These are phyloP conservation scores for Wasmannia auropunctata DNA, from an alignment of 1,140 invertebrate genomes.

Conservation along the genomic window DNA sequence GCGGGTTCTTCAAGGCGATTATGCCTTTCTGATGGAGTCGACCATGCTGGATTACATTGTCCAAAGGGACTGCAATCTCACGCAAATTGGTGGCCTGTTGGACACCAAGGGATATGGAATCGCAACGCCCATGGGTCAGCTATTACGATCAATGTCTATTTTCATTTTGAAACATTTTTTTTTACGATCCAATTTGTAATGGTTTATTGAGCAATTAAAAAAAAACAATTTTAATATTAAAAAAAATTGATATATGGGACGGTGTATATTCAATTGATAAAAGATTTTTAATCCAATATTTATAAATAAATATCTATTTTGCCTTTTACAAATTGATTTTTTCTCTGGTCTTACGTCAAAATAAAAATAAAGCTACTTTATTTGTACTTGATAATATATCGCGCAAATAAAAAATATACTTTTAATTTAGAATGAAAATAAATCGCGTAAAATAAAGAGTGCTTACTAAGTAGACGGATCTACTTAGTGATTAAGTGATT, in stretches of 20 bases:
- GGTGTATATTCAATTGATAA: not conserved
- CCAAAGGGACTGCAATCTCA: constrained; percentile 96
- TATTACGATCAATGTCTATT: not conserved
- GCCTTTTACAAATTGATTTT: not conserved
- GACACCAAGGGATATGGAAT: constrained; percentile 93
- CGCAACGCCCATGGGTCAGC: constrained; percentile 86
- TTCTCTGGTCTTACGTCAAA: not conserved
- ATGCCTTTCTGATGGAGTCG: constrained; percentile 98
- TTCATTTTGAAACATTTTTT: not conserved
- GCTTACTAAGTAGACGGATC: too few relatives aligned
- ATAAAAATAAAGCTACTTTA: not conserved
- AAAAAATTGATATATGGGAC: too few relatives aligned
- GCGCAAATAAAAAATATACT: not conserved
- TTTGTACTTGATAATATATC: not conserved
- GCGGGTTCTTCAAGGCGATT: constrained; percentile 91
- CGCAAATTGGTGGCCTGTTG: constrained; percentile 95
- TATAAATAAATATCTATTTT: not conserved
- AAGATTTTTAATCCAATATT: not conserved
- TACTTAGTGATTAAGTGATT: not conserved
- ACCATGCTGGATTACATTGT: constrained; percentile 96
- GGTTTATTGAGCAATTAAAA: not conserved
- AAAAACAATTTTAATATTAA: not conserved
- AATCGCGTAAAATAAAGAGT: not conserved
- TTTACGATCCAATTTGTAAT: constrained; percentile 3
- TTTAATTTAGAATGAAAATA: not conserved